Evolutionary conservation across 2,888 invertebrate species (phyloP).

Genomic region (Allophyes oxyacanthae): DNA sequence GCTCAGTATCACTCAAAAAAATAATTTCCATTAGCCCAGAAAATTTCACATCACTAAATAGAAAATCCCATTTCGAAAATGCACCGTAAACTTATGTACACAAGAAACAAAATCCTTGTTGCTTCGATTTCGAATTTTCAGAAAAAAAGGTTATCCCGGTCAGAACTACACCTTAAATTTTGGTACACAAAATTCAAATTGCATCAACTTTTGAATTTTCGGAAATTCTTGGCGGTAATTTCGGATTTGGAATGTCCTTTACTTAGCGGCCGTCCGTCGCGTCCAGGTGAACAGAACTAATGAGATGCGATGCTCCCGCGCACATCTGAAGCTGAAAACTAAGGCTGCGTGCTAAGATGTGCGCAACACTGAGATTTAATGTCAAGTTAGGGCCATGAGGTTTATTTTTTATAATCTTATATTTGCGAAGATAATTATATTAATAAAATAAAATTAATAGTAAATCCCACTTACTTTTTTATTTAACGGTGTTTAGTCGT

Average conservation of each 20-base stretch:
- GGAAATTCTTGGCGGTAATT: slow-evolving; percentile 16
- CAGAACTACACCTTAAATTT: slow-evolving; percentile 30
- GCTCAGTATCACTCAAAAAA: slow-evolving; percentile 41
- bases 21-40: slow-evolving; percentile 42
- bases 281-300: slow-evolving; percentile 68
- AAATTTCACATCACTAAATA: slow-evolving; percentile 40
- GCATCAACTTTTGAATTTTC: slow-evolving; percentile 19
- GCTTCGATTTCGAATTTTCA: background rate
- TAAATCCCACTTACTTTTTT: too few relatives aligned
- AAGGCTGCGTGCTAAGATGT: slow-evolving; percentile 55
- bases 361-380: slow-evolving; percentile 9
- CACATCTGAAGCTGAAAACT: slow-evolving; percentile 68
- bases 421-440: too few relatives aligned
- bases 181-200: slow-evolving; percentile 21
- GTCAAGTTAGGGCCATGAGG: too few relatives aligned
- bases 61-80: slow-evolving; percentile 9
- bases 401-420: too few relatives aligned
- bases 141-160: background rate
- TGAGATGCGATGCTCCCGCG: slow-evolving; percentile 55
- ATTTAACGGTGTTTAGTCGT: too few relatives aligned
- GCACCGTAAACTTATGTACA: slow-evolving; percentile 16
- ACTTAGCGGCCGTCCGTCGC: slow-evolving; percentile 58
- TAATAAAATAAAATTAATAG: too few relatives aligned
- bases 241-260: slow-evolving; percentile 32
- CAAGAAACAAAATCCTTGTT: slow-evolving; percentile 6